These are phyloP conservation scores for Odocoileus hemionus DNA, from an alignment of 2,113 vertebrate species.

Conservation along the genomic window DNA sequence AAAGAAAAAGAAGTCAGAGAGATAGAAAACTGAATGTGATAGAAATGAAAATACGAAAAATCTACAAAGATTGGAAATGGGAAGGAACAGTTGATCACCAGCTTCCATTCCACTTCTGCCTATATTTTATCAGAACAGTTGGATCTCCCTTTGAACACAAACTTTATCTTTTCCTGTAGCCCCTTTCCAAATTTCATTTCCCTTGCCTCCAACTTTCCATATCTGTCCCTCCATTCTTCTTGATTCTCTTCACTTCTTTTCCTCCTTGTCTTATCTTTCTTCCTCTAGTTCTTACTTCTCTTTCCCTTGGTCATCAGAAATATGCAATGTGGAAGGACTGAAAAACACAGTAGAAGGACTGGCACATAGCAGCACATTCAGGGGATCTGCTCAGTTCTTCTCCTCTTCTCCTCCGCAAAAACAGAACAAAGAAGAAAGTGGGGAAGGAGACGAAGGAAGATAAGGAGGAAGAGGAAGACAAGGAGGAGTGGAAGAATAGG, in stretches of 20 bases:
- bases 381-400: neutral
- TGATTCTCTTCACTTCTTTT: neutral
- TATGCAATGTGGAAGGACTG: neutral
- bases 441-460: fast-evolving
- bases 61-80: neutral
- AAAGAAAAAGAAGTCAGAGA: neutral
- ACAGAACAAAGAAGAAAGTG: neutral
- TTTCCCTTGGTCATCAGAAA: neutral
- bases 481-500: neutral
- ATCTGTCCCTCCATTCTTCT: neutral
- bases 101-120: neutral
- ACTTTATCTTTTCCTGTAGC: neutral
- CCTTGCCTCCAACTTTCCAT: neutral
- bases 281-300: neutral
- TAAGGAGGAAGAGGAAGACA: too few relatives aligned
- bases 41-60: neutral
- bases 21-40: neutral
- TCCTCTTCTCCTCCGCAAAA: neutral
- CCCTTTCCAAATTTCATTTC: neutral
- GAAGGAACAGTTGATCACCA: neutral
- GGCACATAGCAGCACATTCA: neutral
- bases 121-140: neutral
- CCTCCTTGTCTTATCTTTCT: neutral
- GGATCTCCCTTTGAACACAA: neutral
- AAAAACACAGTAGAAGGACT: neutral